Conservation (phyloP, 2,113 vertebrate genomes). For the Ploceus nigricollis region DNA sequence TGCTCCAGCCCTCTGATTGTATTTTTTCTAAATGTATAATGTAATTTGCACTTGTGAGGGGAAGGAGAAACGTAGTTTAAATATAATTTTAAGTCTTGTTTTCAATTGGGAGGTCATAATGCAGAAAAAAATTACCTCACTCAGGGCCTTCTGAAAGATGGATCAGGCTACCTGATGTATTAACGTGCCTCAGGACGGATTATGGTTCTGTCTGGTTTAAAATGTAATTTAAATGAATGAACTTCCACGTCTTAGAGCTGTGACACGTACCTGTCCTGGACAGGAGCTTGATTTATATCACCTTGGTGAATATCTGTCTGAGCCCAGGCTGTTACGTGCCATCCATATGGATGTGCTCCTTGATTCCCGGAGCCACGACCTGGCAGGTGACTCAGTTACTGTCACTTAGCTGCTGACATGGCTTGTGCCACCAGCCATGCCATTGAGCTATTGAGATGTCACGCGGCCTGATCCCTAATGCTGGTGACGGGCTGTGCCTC, state of each 20-base stretch:
- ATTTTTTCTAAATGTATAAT: not conserved
- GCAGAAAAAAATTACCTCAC: not conserved
- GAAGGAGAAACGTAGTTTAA: not conserved
- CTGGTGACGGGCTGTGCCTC: fast-evolving
- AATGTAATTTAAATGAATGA: constrained; percentile 50
- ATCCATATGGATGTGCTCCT: constrained; percentile 10
- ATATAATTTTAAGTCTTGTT: not conserved
- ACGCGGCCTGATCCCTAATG: not conserved
- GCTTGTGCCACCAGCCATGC: not conserved
- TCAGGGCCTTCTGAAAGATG: not conserved
- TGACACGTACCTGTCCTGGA: not conserved
- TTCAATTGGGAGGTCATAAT: not conserved
- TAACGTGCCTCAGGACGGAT: not conserved
- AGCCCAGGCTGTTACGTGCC: not conserved
- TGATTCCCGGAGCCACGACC: not conserved
- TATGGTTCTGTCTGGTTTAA: constrained; percentile 1
- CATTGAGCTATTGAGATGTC: not conserved
- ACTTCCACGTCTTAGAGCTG: not conserved
- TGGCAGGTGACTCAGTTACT: not conserved
- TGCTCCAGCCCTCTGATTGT: not conserved
- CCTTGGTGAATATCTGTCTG: constrained; percentile 6
- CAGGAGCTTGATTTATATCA: constrained; percentile 34
- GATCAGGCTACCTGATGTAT: not conserved
- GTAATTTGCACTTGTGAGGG: not conserved
- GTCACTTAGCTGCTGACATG: constrained; percentile 19